Conservation (phyloP, 2,888 invertebrate genomes). For the Nephrotoma appendiculata region DNA sequence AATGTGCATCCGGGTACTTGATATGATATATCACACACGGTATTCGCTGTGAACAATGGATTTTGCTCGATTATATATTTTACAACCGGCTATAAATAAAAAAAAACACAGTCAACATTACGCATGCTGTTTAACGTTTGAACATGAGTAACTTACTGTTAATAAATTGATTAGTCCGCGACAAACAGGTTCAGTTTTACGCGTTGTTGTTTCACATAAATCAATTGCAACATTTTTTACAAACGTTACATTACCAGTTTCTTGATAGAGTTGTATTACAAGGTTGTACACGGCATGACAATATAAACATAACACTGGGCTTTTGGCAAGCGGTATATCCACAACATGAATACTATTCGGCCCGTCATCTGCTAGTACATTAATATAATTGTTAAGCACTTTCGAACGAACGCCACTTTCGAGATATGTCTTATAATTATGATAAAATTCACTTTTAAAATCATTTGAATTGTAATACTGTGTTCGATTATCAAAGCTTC, state of each 20-base stretch:
- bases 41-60: conserved; percentile 35
- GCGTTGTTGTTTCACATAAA: background rate
- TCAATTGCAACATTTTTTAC: background rate
- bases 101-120: background rate
- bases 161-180: background rate
- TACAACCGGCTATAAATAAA: conserved; percentile 17
- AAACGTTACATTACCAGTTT: background rate
- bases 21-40: conserved; percentile 27
- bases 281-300: background rate
- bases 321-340: background rate
- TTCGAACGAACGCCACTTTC: background rate
- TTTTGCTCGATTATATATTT: conserved; percentile 43
- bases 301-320: background rate
- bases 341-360: background rate
- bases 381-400: background rate
- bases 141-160: background rate
- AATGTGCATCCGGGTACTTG: conserved; percentile 21
- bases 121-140: background rate
- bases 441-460: background rate
- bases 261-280: background rate
- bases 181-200: background rate
- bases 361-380: background rate
- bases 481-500: background rate
- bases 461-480: background rate
- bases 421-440: background rate